Conservation (phyloP, 2,888 invertebrate genomes). For the Lithophane semibrunnea region DNA sequence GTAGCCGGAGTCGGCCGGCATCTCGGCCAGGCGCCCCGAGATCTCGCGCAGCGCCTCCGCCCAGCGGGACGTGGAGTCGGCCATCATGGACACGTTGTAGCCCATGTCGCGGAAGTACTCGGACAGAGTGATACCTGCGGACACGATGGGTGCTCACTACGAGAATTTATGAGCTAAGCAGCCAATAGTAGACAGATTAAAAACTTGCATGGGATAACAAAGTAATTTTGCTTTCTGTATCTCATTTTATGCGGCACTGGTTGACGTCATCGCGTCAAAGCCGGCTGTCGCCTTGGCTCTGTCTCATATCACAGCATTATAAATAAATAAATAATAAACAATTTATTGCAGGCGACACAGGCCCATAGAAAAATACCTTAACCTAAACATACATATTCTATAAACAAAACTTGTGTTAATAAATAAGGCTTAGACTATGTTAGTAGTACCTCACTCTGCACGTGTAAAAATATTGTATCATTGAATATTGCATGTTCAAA, state of each 20-base stretch:
- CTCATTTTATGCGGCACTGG: background rate
- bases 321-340: no score
- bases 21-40: conserved; percentile 99
- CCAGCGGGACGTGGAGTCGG: conserved; percentile 99
- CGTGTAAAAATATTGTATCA: no score
- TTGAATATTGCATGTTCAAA: no score
- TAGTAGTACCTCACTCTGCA: no score
- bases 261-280: background rate
- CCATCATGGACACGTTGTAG: conserved; percentile 99
- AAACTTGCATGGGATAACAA: background rate
- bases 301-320: background rate
- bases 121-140: conserved; percentile 98
- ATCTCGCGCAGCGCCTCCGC: conserved; percentile 99
- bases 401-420: no score
- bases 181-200: background rate
- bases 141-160: background rate
- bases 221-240: background rate
- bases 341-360: no score
- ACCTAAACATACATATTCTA: no score
- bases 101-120: conserved; percentile 99
- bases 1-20: conserved; percentile 99
- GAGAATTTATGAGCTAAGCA: background rate
- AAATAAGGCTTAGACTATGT: no score
- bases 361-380: no score
- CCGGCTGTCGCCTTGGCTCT: background rate